Evolutionary conservation across 1,140 invertebrate genomes (phyloP).

Genomic region (Myzus persicae): DNA sequence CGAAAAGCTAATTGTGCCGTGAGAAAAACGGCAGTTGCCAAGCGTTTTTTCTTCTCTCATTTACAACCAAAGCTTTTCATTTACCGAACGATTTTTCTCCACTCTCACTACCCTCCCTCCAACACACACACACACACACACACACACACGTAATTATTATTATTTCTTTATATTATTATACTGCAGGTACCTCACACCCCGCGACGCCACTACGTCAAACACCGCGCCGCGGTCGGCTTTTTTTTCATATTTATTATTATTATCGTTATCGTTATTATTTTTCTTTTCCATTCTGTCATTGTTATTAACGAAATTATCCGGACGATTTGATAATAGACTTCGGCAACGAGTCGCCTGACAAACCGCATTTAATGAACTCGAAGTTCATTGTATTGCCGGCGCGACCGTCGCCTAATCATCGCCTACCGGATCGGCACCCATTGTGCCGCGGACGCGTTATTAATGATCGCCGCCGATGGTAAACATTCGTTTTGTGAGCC

Average conservation of each 20-base stretch:
- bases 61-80: slow-evolving; percentile 29
- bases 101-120: not conserved
- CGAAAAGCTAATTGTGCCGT: slow-evolving; percentile 53
- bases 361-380: slow-evolving; percentile 57
- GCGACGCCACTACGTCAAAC: not conserved
- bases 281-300: slow-evolving; percentile 57
- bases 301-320: slow-evolving; percentile 59
- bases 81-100: slow-evolving; percentile 47
- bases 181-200: not conserved
- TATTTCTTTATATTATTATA: slow-evolving; percentile 27
- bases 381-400: slow-evolving; percentile 51
- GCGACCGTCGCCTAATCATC: slow-evolving; percentile 58
- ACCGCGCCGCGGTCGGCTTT: not conserved
- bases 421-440: slow-evolving; percentile 53
- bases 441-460: slow-evolving; percentile 49
- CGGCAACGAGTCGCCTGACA: slow-evolving; percentile 54
- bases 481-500: slow-evolving; percentile 58
- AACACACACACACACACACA: not conserved
- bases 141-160: slow-evolving; percentile 20
- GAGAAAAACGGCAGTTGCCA: slow-evolving; percentile 49
- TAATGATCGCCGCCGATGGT: slow-evolving; percentile 52
- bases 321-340: slow-evolving; percentile 58
- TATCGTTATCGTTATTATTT: slow-evolving; percentile 55
- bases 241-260: slow-evolving; percentile 4
- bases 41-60: slow-evolving; percentile 20